phyloP scores from a whole-genome alignment of 2,888 invertebrate species.

The Tenthredo amoena region DNA sequence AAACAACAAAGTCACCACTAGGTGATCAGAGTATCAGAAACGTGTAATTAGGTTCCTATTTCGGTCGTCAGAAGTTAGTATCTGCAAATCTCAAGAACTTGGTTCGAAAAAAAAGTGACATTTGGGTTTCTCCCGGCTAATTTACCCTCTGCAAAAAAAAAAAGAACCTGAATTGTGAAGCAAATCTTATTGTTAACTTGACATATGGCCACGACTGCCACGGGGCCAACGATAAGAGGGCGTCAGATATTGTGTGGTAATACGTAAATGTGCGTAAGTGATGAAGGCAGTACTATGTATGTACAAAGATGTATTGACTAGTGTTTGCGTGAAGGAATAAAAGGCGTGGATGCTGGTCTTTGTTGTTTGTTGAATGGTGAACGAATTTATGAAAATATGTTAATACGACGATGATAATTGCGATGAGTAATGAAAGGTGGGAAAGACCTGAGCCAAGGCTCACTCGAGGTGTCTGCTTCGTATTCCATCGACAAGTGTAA shows the following conservation, averaged over 20 bases:
- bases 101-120: neutral
- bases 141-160: neutral
- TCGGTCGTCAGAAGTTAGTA: neutral
- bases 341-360: neutral
- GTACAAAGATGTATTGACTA: neutral
- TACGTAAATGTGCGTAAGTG: neutral
- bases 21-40: slow-evolving; percentile 1
- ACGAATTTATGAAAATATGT: neutral
- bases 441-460: slow-evolving; percentile 4
- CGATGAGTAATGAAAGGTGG: neutral
- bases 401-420: neutral
- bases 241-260: slow-evolving; percentile 16
- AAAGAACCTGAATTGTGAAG: neutral
- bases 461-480: neutral
- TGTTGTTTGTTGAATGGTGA: neutral
- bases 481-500: neutral
- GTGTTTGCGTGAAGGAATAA: neutral
- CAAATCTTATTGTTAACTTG: neutral
- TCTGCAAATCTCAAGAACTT: neutral
- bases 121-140: neutral
- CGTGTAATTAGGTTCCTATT: neutral
- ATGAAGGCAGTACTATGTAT: neutral
- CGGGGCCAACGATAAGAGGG: slow-evolving; percentile 28
- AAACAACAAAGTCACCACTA: neutral
- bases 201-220: neutral